Evolutionary conservation across 2,797 vertebrate species (phyloP).

Genomic region (Petrocephalus sullivani): DNA sequence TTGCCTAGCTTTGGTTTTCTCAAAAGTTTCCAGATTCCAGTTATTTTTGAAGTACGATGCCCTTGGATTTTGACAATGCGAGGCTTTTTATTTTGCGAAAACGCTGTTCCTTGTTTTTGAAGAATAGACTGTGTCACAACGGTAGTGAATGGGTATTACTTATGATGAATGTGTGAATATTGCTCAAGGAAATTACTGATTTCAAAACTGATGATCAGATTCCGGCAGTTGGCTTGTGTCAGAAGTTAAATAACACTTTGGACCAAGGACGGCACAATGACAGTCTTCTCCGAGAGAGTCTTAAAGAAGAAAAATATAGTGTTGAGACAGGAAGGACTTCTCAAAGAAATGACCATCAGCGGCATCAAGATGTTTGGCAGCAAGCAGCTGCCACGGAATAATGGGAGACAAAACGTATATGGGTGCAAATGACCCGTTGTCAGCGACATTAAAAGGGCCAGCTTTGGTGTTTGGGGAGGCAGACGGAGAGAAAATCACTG

Average conservation of each 20-base stretch:
- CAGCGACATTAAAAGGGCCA: slow-evolving; percentile 74
- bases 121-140: slow-evolving; percentile 15
- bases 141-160: slow-evolving; percentile 7
- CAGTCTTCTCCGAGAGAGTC: slow-evolving; percentile 66
- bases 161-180: slow-evolving; percentile 25
- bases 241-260: slow-evolving; percentile 73
- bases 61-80: slow-evolving; percentile 14
- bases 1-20: slow-evolving; percentile 11
- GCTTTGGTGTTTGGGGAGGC: slow-evolving; percentile 63
- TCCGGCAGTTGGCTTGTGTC: slow-evolving; percentile 41
- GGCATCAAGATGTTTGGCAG: slow-evolving; percentile 54
- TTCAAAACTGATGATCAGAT: slow-evolving; percentile 20
- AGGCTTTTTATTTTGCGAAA: neutral
- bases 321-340: slow-evolving; percentile 66
- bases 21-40: slow-evolving; percentile 17
- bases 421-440: slow-evolving; percentile 79
- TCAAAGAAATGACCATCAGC: slow-evolving; percentile 73
- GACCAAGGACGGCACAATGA: slow-evolving; percentile 69
- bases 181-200: slow-evolving; percentile 25
- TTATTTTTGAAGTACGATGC: slow-evolving; percentile 1
- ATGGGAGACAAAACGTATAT: slow-evolving; percentile 81
- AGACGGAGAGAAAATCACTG: slow-evolving; percentile 61
- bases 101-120: slow-evolving; percentile 7
- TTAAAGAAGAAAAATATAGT: slow-evolving; percentile 71
- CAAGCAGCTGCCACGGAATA: slow-evolving; percentile 65